A percentile compares a stretch with the other conserved stretches of the same genome.
These are phyloP conservation scores for Natrix natrix DNA, from an alignment of 2,797 vertebrate genomes.

Conservation along the genomic window DNA sequence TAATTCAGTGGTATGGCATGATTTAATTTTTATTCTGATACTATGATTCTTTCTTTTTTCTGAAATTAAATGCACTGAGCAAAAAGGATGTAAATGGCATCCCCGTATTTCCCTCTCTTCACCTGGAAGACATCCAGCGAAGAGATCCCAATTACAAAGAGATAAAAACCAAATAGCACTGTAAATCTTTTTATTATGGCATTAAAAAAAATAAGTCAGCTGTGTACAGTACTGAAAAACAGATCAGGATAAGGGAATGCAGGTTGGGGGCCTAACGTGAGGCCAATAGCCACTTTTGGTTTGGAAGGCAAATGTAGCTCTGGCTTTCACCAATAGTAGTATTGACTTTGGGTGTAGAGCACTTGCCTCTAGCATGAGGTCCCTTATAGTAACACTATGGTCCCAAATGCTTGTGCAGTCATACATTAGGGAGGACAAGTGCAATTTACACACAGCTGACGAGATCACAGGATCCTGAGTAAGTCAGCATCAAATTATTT, in stretches of 20 bases:
- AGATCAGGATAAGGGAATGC: neutral
- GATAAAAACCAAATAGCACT: neutral
- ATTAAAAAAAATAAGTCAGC: slow-evolving; percentile 19
- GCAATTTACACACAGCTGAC: neutral
- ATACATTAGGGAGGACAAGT: neutral
- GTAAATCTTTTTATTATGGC: slow-evolving; percentile 8
- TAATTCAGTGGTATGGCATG: neutral
- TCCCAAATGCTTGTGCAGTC: neutral
- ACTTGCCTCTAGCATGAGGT: neutral
- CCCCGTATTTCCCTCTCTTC: neutral
- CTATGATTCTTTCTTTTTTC: neutral
- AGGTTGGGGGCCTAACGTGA: neutral
- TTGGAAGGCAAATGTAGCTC: neutral
- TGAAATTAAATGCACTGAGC: neutral
- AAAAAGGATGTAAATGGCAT: neutral
- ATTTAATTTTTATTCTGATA: neutral
- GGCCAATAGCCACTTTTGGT: neutral
- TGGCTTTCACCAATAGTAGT: neutral
- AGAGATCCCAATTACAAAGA: neutral
- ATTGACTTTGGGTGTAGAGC: neutral
- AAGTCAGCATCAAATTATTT: neutral
- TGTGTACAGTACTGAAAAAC: slow-evolving; percentile 13
- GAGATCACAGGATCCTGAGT: neutral
- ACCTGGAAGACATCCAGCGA: neutral
- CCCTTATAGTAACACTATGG: neutral